Conservation (phyloP, 1,140 invertebrate species). For the Hestina assimilis region DNA sequence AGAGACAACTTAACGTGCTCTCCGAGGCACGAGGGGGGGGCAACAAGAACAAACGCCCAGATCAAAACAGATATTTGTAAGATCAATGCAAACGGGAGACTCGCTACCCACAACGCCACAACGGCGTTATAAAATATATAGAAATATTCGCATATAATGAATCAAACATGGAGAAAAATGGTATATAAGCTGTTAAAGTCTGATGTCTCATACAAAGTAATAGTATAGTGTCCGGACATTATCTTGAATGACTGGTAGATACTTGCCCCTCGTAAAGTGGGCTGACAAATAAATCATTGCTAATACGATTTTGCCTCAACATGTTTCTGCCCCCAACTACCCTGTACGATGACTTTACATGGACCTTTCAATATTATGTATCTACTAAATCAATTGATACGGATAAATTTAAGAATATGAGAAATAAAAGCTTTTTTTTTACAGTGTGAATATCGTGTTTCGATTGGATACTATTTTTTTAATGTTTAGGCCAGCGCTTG, state of each 20-base stretch:
- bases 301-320: slow-evolving; percentile 66
- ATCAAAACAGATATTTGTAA: too few species aligned
- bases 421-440: too few species aligned
- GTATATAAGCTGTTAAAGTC: neutral
- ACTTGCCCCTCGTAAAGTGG: slow-evolving; percentile 46
- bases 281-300: slow-evolving; percentile 68
- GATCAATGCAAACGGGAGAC: too few species aligned
- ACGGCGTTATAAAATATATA: too few species aligned
- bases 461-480: too few species aligned
- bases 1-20: too few species aligned
- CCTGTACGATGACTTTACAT: slow-evolving; percentile 32
- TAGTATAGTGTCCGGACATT: slow-evolving; percentile 56
- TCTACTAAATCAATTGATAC: slow-evolving; percentile 4
- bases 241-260: slow-evolving; percentile 66
- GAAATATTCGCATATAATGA: too few species aligned
- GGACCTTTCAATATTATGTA: slow-evolving; percentile 15
- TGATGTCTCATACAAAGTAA: slow-evolving; percentile 12
- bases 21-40: too few species aligned
- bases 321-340: slow-evolving; percentile 47
- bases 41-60: too few species aligned
- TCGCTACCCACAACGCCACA: too few species aligned
- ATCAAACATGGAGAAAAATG: neutral
- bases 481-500: too few species aligned
- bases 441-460: too few species aligned
- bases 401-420: neutral